Base-by-base conservation (phyloP, 1,140 invertebrate genomes). In the Macrosteles quadrilineatus region DNA sequence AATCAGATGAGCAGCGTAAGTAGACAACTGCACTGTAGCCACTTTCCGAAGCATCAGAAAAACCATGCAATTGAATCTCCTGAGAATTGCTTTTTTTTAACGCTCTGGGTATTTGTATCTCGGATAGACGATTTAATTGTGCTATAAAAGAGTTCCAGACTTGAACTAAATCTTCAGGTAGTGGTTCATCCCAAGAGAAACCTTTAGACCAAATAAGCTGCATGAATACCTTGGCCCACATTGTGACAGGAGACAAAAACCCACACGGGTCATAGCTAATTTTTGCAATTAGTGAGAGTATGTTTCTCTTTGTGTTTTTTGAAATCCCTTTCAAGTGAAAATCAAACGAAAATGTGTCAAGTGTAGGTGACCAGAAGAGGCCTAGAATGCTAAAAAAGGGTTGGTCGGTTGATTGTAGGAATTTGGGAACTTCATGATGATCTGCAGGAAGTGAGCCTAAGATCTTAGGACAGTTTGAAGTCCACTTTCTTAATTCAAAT, bases 181-280 rank as follows among this genome's bases (percentile, higher is more conserved):
- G n/a, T 17, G 27, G 6, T 9, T 63, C 59, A n/a, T 63, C 59
- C 59, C 59, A 63, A 6, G 11, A 12, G 1, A 63, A 19, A 1
- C 14, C 30, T 19, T 25, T 1, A 2, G 59, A 31, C 59, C 59
- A 63, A 1, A 63, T 11, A 9, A 2, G 6, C 29, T 63, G 29
- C 27, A 63, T 57, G 21, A 57, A 25, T 3, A 17, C 14, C 25
- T 57, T 57, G 25, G 53, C 53, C 14, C 2, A 3, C 29, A 63
- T 32, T 63, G 31, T 36, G 1, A 63, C 29, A 31, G 31, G 59
- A 6, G 59, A 25, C 3, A 63, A 17, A 2, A 2, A 63, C 14
- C 59, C 59, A 36, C 27, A 31, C 30, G 59, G 59, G 21, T 63
- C 59, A 63, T 31, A 63, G n/a, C n/a, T n/a, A 30, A 63, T 30